A percentile compares a stretch with the other conserved stretches of the same genome.
These are phyloP conservation scores for Clistopyga incitator DNA, from an alignment of 2,888 invertebrate genomes.

Conservation along the genomic window DNA sequence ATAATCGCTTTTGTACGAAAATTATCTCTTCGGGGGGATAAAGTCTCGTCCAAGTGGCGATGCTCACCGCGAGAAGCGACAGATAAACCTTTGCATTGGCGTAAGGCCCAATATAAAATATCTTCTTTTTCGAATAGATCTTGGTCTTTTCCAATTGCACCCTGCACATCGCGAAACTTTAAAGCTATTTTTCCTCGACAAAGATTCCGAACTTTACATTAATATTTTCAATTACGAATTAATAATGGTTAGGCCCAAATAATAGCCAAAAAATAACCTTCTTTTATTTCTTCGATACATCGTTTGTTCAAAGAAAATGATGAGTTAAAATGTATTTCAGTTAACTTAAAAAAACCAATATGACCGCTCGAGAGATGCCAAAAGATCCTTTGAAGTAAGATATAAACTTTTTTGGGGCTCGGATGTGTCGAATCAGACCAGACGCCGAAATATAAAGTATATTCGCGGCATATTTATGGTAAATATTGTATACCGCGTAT, in stretches of 20 bases:
- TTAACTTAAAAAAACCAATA: too few species aligned
- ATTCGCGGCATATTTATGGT: too few species aligned
- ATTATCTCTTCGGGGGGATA: slow-evolving; percentile 38
- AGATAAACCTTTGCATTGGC: slow-evolving; percentile 51
- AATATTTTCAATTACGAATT: not conserved
- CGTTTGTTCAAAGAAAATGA: too few species aligned
- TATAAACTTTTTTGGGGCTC: too few species aligned
- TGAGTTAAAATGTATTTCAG: too few species aligned
- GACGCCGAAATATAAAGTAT: too few species aligned
- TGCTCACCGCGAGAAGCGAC: slow-evolving; percentile 25
- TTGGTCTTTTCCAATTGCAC: not conserved
- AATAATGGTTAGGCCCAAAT: slow-evolving; percentile 17
- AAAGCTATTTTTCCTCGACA: not conserved
- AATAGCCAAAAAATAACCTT: too few species aligned
- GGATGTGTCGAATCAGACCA: too few species aligned
- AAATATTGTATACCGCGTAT: too few species aligned
- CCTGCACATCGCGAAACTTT: not conserved
- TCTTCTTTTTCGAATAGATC: slow-evolving; percentile 8
- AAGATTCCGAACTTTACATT: not conserved
- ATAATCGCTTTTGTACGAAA: slow-evolving; percentile 35
- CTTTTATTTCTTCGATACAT: too few species aligned
- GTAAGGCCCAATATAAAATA: slow-evolving; percentile 18
- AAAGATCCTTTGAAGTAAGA: too few species aligned
- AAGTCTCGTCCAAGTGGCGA: slow-evolving; percentile 28
- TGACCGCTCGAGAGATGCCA: too few species aligned